Evolutionary conservation across 2,888 invertebrate species (phyloP).

Genomic region (Volucella zonaria): DNA sequence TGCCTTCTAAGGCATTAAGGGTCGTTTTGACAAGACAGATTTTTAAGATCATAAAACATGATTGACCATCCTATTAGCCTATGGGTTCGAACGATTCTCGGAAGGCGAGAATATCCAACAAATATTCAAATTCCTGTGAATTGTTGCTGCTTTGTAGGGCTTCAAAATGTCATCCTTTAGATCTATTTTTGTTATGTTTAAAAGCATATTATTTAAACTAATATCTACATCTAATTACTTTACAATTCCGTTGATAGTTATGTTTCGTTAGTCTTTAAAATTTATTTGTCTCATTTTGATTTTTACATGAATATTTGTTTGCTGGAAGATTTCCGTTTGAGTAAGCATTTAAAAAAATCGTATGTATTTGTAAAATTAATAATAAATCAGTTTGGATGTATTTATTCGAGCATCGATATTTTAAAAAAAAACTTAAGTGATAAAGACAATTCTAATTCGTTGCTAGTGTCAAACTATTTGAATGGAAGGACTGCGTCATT

Average conservation of each 20-base stretch:
- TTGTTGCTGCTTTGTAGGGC: too few species aligned
- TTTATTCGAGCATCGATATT: background rate
- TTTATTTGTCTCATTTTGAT: constrained; percentile 27
- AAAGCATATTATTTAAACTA: constrained; percentile 8
- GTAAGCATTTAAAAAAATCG: background rate
- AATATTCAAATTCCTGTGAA: too few species aligned
- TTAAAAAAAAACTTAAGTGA: constrained; percentile 11
- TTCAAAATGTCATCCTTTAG: background rate
- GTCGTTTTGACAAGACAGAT: too few species aligned
- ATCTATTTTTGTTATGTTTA: constrained; percentile 3
- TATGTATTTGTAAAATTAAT: constrained; percentile 30
- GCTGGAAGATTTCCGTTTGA: constrained; percentile 59
- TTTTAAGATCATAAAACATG: too few species aligned
- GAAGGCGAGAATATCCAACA: too few species aligned
- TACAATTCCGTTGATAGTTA: constrained; percentile 49
- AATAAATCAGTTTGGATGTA: constrained; percentile 43
- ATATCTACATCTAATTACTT: constrained; percentile 20
- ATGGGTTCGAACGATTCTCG: too few species aligned
- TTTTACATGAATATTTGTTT: constrained; percentile 29
- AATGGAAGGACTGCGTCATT: constrained; percentile 75
- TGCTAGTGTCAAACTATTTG: constrained; percentile 73
- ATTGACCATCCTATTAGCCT: too few species aligned
- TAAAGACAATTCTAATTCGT: constrained; percentile 55
- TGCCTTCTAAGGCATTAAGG: too few species aligned
- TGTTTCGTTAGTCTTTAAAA: constrained; percentile 26